phyloP scores from a whole-genome alignment of 92 coral and sea anemone genomes.

The Anthopleura xanthogrammica region DNA sequence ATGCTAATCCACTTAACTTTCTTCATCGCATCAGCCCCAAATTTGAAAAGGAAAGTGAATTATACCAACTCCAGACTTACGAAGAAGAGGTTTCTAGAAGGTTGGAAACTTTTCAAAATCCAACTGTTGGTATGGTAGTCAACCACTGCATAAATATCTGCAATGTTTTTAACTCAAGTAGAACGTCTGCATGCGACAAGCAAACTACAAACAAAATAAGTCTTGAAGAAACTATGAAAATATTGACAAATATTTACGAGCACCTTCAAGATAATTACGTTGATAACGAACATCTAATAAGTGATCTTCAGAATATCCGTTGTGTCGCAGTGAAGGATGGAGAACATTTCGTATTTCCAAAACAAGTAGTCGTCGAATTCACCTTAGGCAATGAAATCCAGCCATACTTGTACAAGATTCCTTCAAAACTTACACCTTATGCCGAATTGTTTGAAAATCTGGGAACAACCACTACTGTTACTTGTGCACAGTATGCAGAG shows the following conservation, averaged over 20 bases:
- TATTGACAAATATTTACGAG: slow-evolving; percentile 57
- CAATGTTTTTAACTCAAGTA: slow-evolving; percentile 19
- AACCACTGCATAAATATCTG: slow-evolving; percentile 65
- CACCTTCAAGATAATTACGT: slow-evolving; percentile 21
- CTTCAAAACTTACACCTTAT: slow-evolving; percentile 34
- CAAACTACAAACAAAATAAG: no score
- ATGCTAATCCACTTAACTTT: slow-evolving; percentile 27
- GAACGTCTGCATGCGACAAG: background rate
- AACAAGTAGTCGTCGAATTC: slow-evolving; percentile 56
- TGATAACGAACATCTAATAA: background rate
- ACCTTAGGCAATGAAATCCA: slow-evolving; percentile 24
- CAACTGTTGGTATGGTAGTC: slow-evolving; percentile 49
- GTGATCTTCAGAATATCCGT: slow-evolving; percentile 19
- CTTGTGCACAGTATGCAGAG: slow-evolving; percentile 51
- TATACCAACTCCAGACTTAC: background rate
- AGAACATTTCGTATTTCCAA: slow-evolving; percentile 42
- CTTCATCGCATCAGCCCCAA: background rate
- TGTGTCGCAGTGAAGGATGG: slow-evolving; percentile 59
- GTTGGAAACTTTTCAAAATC: slow-evolving; percentile 30
- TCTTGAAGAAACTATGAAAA: background rate
- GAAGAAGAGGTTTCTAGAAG: background rate
- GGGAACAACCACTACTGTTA: slow-evolving; percentile 51
- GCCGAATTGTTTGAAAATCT: slow-evolving; percentile 39
- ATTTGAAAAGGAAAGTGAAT: no score
- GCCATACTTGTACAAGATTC: slow-evolving; percentile 67